phyloP scores from a whole-genome alignment of 2,888 invertebrate species.

The Clunio marinus region DNA sequence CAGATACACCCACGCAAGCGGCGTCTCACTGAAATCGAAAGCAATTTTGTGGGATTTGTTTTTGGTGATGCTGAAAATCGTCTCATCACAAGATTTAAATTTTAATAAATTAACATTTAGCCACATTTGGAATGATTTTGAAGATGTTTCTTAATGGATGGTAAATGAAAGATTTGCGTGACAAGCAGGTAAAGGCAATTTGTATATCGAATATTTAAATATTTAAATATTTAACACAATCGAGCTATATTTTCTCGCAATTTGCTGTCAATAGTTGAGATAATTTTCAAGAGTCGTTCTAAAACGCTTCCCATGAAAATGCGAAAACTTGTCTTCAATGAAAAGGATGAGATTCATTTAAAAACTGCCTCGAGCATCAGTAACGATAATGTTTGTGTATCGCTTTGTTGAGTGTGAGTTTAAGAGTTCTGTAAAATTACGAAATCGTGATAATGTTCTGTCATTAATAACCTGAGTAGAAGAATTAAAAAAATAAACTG shows the following conservation, averaged over 20 bases:
- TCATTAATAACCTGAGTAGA: background rate
- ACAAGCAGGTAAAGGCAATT: background rate
- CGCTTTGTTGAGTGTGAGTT: background rate
- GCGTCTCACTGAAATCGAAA: background rate
- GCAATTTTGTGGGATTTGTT: background rate
- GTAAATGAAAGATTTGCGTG: background rate
- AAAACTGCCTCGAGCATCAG: background rate
- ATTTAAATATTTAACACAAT: background rate
- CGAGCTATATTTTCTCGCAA: background rate
- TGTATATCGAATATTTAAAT: background rate
- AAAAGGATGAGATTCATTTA: conserved; percentile 8
- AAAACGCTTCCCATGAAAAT: conserved; percentile 31
- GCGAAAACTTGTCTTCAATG: background rate
- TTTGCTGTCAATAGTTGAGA: background rate
- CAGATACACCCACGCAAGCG: background rate
- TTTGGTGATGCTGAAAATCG: background rate
- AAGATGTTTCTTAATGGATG: background rate
- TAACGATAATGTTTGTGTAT: background rate
- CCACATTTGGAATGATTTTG: background rate
- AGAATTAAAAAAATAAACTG: background rate
- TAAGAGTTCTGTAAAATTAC: conserved; percentile 16
- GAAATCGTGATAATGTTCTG: conserved; percentile 16
- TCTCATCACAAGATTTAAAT: background rate
- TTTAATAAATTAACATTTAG: background rate
- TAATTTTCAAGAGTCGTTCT: conserved; percentile 10